Conservation (phyloP, 1,140 invertebrate genomes). For the Conus betulinus region DNA sequence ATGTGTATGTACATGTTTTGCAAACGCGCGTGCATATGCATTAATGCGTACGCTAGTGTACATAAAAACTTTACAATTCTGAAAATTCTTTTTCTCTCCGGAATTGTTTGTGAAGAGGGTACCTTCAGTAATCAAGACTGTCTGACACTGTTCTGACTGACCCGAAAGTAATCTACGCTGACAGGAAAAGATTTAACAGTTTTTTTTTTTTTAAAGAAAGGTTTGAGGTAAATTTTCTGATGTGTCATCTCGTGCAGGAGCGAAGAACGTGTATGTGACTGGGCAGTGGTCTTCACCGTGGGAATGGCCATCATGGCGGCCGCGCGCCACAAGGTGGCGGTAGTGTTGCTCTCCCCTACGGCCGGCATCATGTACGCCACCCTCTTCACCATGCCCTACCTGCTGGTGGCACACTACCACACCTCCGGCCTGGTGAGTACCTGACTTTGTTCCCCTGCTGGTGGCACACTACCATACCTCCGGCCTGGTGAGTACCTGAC, state of each 20-base stretch:
- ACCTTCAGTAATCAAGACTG: too few relatives aligned
- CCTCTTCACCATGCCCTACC: slow-evolving; percentile 97
- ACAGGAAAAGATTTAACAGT: too few relatives aligned
- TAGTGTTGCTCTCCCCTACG: slow-evolving; percentile 67
- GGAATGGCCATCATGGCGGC: slow-evolving; percentile 94
- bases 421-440: slow-evolving; percentile 86
- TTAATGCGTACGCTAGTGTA: too few relatives aligned
- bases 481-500: slow-evolving; percentile 82
- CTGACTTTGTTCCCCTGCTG: slow-evolving; percentile 77
- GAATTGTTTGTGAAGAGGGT: too few relatives aligned
- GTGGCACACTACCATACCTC: slow-evolving; percentile 94
- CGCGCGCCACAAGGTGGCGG: slow-evolving; percentile 80
- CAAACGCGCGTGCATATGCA: too few relatives aligned
- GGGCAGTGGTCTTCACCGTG: slow-evolving; percentile 91
- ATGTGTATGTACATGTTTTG: too few relatives aligned
- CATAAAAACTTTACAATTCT: too few relatives aligned
- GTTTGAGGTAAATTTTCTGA: too few relatives aligned
- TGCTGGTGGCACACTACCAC: slow-evolving; percentile 95
- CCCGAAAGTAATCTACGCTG: too few relatives aligned
- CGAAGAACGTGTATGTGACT: slow-evolving; percentile 90
- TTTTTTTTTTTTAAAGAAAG: too few relatives aligned
- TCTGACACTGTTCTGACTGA: too few relatives aligned
- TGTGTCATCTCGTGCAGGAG: slow-evolving; percentile 78
- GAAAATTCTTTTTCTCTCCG: too few relatives aligned
- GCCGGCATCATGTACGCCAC: slow-evolving; percentile 97